phyloP scores from a whole-genome alignment of 2,888 invertebrate genomes.

The Erpobdella octoculata region DNA sequence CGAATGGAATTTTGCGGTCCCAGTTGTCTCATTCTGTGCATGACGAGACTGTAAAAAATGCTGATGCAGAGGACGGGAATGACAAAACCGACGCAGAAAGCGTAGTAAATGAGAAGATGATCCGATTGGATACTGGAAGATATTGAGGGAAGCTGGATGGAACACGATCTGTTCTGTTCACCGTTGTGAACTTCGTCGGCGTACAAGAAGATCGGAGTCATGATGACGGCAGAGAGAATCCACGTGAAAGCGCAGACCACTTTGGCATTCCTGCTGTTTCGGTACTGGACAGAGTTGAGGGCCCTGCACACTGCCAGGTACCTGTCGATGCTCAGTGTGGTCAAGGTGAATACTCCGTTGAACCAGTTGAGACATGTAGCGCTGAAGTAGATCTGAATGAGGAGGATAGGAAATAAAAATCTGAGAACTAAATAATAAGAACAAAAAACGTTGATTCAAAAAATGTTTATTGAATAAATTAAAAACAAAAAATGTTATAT shows the following conservation, averaged over 20 bases:
- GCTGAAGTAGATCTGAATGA: constrained; percentile 49
- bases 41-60: constrained; percentile 48
- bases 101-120: constrained; percentile 49
- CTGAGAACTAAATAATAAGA: no score
- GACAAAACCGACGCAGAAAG: constrained; percentile 46
- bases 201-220: constrained; percentile 52
- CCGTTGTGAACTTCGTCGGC: constrained; percentile 42
- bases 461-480: no score
- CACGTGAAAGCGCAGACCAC: constrained; percentile 50
- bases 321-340: constrained; percentile 52
- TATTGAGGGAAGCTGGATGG: constrained; percentile 44
- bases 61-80: constrained; percentile 47
- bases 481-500: no score
- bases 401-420: no score
- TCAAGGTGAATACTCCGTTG: constrained; percentile 51
- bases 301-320: constrained; percentile 54
- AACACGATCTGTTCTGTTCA: constrained; percentile 41
- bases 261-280: constrained; percentile 48
- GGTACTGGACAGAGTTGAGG: constrained; percentile 45
- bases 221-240: constrained; percentile 50
- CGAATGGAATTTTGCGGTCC: constrained; percentile 46
- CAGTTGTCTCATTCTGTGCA: constrained; percentile 43
- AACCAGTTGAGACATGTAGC: constrained; percentile 52
- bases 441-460: no score
- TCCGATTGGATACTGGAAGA: constrained; percentile 42